Evolutionary conservation across 2,888 invertebrate genomes (phyloP), one percentile per base, ranked within the genome.

Genomic region (Dryobota labecula): DNA sequence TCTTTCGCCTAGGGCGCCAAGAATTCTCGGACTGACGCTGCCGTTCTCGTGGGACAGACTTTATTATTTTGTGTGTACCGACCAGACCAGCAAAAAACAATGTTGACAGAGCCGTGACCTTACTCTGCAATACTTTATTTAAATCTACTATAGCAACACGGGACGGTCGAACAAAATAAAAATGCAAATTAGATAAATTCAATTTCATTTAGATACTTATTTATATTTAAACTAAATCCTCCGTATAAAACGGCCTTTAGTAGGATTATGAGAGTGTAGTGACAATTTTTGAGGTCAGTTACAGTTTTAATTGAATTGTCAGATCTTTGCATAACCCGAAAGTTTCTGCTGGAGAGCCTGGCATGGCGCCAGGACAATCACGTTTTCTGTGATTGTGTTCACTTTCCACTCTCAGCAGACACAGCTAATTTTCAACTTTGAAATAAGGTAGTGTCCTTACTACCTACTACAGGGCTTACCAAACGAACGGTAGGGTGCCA

Each of bases 291-390:
- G 61, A 62, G 74, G 69, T 78, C 45, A 60, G 65, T 68, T 43
- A 49, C 69, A 58, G 61, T 78, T 82, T 76, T 73, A 82, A 82
- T 82, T 82, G 69, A 82, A 79, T 82, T 54, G 70, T 65, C 67
- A 65, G 57, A 20, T 45, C 70, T 82, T 82, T 82, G 67, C 76
- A 78, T 76, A 82, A 45, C 68, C 49, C 57, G 70, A 73, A 71
- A 69, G 82, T 67, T 70, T 64, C 51, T 54, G 11, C 54, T 57
- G 33, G 73, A 62, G 53, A 57, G 53, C 73, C 84, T 90, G 90
- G 89, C 89, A 76, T 65, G 70, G 53, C 60, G 89, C 90, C 90
- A 91, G 85, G 82, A 80, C 84, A 86, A 86, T 88, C 85, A 86
- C 85, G 84, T 86, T 86, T 74, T 57, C 76, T 74, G 74, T 83